phyloP scores from a whole-genome alignment of 37 sponge, comb jelly and placozoan species.

The Chondrilla cf. caribensis region DNA sequence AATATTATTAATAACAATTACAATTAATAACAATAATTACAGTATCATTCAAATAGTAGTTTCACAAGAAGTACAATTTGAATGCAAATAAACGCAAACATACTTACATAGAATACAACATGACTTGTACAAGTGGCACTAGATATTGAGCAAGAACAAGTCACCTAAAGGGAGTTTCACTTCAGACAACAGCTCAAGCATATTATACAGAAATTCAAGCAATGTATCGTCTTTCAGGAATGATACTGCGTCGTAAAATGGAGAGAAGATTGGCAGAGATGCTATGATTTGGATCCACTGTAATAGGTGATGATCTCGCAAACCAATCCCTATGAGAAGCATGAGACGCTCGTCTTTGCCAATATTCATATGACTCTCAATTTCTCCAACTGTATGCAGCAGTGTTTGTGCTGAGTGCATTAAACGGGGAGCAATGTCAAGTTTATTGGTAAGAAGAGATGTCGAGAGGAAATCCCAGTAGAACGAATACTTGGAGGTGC shows the following conservation, averaged over 20 bases:
- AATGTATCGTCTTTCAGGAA: conserved; percentile 64
- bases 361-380: neutral
- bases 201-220: conserved; percentile 31
- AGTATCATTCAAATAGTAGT: no score
- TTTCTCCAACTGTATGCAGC: neutral
- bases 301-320: conserved; percentile 53
- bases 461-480: conserved; percentile 1
- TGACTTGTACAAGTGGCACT: no score
- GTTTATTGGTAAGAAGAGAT: neutral
- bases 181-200: conserved; percentile 10
- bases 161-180: neutral
- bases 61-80: no score
- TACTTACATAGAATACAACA: no score
- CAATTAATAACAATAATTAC: no score
- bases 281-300: conserved; percentile 60
- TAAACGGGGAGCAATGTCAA: conserved; percentile 17
- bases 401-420: conserved; percentile 14
- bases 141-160: neutral
- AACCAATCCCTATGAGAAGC: conserved; percentile 34
- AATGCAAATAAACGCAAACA: no score
- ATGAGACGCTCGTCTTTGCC: conserved; percentile 31
- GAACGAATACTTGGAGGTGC: neutral
- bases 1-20: no score
- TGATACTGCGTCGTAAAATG: conserved; percentile 57
- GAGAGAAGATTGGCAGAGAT: conserved; percentile 19